A percentile compares a stretch with the other conserved stretches of the same genome.
phyloP scores from a whole-genome alignment of 1,140 invertebrate genomes.

The Drosophila tristis region DNA sequence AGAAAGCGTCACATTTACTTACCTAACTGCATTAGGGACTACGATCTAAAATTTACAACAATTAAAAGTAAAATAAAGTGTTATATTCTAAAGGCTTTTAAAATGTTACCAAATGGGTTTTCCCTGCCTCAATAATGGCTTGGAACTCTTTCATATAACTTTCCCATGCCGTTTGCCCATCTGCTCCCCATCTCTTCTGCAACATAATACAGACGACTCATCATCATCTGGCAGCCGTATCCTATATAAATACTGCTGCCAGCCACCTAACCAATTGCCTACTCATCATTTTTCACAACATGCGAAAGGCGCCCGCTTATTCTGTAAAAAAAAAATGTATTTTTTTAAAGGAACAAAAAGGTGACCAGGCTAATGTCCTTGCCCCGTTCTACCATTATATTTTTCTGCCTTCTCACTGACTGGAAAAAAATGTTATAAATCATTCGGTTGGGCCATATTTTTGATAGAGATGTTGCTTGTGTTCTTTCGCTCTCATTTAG shows the following conservation, averaged over 20 bases:
- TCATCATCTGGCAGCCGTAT: conserved; percentile 24
- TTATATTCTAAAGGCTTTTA: too few species aligned
- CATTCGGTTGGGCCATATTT: conserved; percentile 69
- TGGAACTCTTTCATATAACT: too few species aligned
- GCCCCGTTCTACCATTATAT: conserved; percentile 57
- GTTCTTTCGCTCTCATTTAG: conserved; percentile 18
- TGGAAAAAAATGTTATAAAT: conserved; percentile 69
- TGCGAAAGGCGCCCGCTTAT: conserved; percentile 66
- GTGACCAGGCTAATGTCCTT: conserved; percentile 61
- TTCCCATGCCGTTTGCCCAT: too few species aligned
- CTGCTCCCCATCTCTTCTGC: conserved; percentile 14
- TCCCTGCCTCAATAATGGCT: too few species aligned
- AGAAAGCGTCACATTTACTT: too few species aligned
- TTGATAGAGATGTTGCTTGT: conserved; percentile 75
- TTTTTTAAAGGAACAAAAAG: conserved; percentile 52
- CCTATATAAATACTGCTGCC: neutral
- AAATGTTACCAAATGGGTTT: too few species aligned
- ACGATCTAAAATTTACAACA: too few species aligned
- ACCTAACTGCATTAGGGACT: too few species aligned
- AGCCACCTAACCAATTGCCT: conserved; percentile 19
- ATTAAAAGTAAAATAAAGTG: too few species aligned
- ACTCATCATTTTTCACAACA: conserved; percentile 68
- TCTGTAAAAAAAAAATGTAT: conserved; percentile 66
- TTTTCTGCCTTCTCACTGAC: conserved; percentile 36
- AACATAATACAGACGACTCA: conserved; percentile 39